Evolutionary conservation across 1,140 invertebrate genomes (phyloP).

Genomic region (Melanaphis sacchari): DNA sequence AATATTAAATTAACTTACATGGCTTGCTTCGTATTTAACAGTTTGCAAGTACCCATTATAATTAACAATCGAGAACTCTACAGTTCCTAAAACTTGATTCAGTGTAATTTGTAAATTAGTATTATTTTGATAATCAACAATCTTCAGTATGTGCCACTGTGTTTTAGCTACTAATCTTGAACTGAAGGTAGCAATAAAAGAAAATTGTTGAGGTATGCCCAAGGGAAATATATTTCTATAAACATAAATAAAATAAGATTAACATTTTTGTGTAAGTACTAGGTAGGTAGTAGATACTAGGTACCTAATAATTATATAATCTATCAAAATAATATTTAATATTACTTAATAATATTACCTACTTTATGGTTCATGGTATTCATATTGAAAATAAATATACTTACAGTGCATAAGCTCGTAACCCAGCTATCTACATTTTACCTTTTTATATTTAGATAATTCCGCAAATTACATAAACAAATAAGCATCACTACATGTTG

Average conservation of each 20-base stretch:
- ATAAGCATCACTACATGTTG: no score
- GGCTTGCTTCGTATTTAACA: slow-evolving; percentile 68
- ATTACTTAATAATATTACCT: no score
- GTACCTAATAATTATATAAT: no score
- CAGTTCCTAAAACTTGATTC: slow-evolving; percentile 69
- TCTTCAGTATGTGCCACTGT: slow-evolving; percentile 76
- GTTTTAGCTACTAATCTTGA: slow-evolving; percentile 68
- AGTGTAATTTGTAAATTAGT: slow-evolving; percentile 76
- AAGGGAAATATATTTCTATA: slow-evolving; percentile 72
- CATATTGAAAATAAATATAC: no score
- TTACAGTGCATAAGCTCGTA: no score
- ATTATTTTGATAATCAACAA: slow-evolving; percentile 68
- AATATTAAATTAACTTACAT: slow-evolving; percentile 64
- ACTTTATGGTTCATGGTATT: no score
- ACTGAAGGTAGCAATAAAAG: slow-evolving; percentile 73
- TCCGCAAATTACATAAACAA: no score
- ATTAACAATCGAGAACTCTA: slow-evolving; percentile 72
- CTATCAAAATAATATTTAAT: no score
- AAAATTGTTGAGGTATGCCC: slow-evolving; percentile 77
- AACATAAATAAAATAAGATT: slow-evolving; percentile 33
- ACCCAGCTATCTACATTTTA: no score
- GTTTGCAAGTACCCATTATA: slow-evolving; percentile 70
- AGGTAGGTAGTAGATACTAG: no score
- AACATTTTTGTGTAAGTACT: background rate
- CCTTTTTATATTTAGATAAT: no score